These are phyloP conservation scores for Cheiracanthium punctorium DNA, from an alignment of 2,888 invertebrate genomes.

Conservation along the genomic window DNA sequence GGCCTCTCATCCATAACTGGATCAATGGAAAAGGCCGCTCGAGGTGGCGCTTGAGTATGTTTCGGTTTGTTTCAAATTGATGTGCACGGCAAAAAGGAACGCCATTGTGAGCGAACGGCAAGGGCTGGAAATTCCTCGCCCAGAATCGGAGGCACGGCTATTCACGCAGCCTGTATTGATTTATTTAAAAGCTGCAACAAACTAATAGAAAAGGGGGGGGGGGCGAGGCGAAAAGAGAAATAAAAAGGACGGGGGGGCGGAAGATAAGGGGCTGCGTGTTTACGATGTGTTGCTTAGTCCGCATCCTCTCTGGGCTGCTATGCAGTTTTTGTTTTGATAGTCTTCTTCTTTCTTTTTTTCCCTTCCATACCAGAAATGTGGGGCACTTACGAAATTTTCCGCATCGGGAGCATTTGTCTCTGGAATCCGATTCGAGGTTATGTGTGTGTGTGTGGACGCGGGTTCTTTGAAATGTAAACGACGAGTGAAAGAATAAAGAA, in stretches of 20 bases:
- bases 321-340: neutral
- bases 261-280: neutral
- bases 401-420: neutral
- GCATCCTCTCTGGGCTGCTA: neutral
- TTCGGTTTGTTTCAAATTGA: neutral
- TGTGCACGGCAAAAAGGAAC: neutral
- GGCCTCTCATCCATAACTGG: neutral
- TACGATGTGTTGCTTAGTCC: neutral
- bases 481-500: neutral
- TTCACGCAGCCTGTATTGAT: neutral
- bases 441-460: no score
- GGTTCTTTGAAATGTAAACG: neutral
- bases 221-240: no score
- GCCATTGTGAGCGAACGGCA: neutral
- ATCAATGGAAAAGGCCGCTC: neutral
- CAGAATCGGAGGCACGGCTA: neutral
- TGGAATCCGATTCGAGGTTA: no score
- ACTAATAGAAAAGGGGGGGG: neutral
- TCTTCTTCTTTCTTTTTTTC: neutral
- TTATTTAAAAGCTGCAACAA: conserved; percentile 3
- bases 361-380: neutral
- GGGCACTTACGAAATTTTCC: neutral
- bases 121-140: neutral
- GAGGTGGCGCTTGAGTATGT: neutral
- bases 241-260: neutral